phyloP scores from a whole-genome alignment of 2,113 vertebrate genomes.

The Sturnus vulgaris region DNA sequence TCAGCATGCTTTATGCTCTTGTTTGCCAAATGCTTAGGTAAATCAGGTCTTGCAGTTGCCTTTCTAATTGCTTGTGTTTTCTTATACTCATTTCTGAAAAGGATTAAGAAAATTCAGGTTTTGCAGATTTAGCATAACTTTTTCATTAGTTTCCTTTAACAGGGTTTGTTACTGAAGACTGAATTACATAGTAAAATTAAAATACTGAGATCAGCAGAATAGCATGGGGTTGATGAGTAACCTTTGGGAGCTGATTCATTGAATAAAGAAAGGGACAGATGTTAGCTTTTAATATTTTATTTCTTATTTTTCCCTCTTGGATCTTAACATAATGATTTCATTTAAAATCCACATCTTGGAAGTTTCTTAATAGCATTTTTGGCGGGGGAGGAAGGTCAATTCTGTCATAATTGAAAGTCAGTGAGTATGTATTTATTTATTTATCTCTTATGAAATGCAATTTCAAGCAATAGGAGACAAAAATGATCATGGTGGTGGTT shows the following conservation, averaged over 20 bases:
- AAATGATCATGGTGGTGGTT: not conserved
- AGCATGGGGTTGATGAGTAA: constrained; percentile 42
- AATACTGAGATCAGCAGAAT: constrained; percentile 64
- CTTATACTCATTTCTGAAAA: not conserved
- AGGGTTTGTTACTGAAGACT: constrained; percentile 45
- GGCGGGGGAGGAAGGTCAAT: not conserved
- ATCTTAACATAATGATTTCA: constrained; percentile 10
- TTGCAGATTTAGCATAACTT: not conserved
- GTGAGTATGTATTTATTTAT: not conserved
- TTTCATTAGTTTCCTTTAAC: constrained; percentile 3
- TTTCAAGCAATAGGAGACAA: not conserved
- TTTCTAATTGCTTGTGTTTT: not conserved
- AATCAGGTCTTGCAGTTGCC: not conserved
- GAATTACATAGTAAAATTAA: constrained; percentile 47
- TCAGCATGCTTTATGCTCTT: not conserved
- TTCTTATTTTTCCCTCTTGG: not conserved
- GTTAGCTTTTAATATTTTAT: constrained; percentile 21
- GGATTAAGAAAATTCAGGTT: not conserved
- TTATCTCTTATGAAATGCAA: not conserved
- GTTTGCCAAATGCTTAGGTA: not conserved
- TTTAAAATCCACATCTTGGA: not conserved
- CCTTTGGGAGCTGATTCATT: constrained; percentile 59
- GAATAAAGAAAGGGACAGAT: constrained; percentile 34
- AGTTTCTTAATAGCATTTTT: not conserved
- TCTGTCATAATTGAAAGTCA: not conserved